phyloP scores from a whole-genome alignment of 2,797 vertebrate species.

The Tachyglossus aculeatus region DNA sequence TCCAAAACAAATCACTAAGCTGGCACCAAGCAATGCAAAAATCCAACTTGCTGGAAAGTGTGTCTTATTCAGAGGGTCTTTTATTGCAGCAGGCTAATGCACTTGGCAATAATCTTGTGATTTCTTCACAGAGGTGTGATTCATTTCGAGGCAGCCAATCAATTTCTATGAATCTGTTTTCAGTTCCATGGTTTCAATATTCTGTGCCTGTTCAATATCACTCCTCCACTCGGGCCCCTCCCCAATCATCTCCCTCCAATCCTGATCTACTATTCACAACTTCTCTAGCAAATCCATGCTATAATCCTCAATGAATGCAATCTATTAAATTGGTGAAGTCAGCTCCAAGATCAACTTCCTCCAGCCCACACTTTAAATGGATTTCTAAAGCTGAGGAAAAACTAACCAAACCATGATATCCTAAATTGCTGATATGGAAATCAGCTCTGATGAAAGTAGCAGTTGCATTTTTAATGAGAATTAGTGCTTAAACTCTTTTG shows the following conservation, averaged over 20 bases:
- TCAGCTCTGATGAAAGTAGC: neutral
- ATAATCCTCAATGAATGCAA: neutral
- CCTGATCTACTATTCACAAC: neutral
- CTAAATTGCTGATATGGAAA: constrained; percentile 16
- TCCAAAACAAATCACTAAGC: constrained; percentile 52
- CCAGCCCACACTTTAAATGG: constrained; percentile 40
- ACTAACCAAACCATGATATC: constrained; percentile 20
- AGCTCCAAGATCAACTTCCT: constrained; percentile 21
- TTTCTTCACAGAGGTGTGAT: constrained; percentile 37
- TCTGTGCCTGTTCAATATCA: constrained; percentile 7
- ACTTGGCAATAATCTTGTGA: constrained; percentile 49
- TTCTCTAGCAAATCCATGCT: neutral
- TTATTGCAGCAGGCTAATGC: constrained; percentile 42
- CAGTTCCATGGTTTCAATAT: constrained; percentile 22
- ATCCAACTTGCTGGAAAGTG: constrained; percentile 50
- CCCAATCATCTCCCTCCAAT: neutral
- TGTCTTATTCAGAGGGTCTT: constrained; percentile 56
- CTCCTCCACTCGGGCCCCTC: neutral
- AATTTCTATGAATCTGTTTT: constrained; percentile 16
- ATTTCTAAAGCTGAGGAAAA: constrained; percentile 27
- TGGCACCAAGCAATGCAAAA: constrained; percentile 54
- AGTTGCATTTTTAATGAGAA: neutral
- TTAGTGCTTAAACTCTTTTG: neutral
- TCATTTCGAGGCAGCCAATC: constrained; percentile 25
- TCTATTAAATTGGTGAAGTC: neutral